Evolutionary conservation across 2,888 invertebrate genomes (phyloP).

Genomic region (Folsomia manolachei): DNA sequence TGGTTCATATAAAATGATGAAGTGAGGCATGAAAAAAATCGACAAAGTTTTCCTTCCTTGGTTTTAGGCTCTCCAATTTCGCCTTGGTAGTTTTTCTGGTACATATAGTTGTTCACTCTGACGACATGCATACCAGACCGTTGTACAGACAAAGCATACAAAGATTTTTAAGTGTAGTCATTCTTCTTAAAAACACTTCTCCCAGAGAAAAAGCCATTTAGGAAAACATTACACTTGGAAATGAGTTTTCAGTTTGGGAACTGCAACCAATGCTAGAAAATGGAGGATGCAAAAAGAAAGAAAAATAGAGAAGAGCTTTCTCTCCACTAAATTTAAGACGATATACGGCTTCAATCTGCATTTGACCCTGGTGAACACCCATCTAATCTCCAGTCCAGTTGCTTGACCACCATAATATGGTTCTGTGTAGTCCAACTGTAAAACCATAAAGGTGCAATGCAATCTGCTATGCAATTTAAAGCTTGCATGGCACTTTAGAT

Average conservation of each 20-base stretch:
- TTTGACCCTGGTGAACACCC: too few relatives aligned
- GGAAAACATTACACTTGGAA: slow-evolving; percentile 19
- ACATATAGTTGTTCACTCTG: too few relatives aligned
- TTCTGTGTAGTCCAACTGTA: too few relatives aligned
- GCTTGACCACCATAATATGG: neutral
- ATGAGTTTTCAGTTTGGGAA: slow-evolving; percentile 11
- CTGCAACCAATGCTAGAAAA: too few relatives aligned
- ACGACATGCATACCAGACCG: neutral
- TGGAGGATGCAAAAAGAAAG: too few relatives aligned
- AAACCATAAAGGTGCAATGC: too few relatives aligned
- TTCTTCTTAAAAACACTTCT: neutral
- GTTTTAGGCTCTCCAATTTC: too few relatives aligned
- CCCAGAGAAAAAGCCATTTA: slow-evolving; percentile 17
- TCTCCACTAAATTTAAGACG: neutral
- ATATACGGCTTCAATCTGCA: neutral
- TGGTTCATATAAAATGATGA: slow-evolving; percentile 6
- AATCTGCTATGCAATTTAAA: too few relatives aligned
- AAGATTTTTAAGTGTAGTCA: slow-evolving; percentile 14
- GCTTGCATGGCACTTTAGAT: too few relatives aligned
- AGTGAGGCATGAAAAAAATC: slow-evolving; percentile 10
- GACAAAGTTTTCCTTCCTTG: slow-evolving; percentile 1
- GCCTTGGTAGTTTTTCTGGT: too few relatives aligned
- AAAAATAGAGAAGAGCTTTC: neutral
- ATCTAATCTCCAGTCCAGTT: neutral
- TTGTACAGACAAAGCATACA: neutral